Base-by-base conservation (phyloP, 2,888 invertebrate species). In the Nemotelus pantherinus region DNA sequence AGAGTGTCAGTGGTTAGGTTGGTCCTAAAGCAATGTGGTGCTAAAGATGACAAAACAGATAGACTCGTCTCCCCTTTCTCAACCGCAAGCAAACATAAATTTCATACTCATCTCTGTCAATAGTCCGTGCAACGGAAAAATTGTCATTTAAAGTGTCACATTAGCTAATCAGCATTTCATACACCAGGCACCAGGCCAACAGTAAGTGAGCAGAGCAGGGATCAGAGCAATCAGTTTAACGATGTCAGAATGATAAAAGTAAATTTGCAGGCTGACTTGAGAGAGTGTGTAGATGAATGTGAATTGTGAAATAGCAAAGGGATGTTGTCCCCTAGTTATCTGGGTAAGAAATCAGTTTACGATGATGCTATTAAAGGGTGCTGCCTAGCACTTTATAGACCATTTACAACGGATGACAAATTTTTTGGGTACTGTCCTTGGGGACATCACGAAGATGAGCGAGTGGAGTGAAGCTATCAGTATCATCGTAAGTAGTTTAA, bases 351-450 rank as follows among this genome's bases (percentile, higher is more conserved):
- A 74, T 74, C 74, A 74, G 74, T 74, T 74, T 74, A 60, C 60
- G 63, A 63, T 74, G 74, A 74, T 74, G 63, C 47, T 39, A 74
- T 74, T 74, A 74, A 74, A 74, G 74, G 74, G 74, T 74, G 74
- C 74, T 74, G 48, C 60, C 57, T 74, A 74, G 74, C 57, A 63
- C 47, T 74, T 74, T 74, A 57, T 74, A 74, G 74, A 47, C 63
- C 43, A 74, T 74, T 74, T 74, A 48, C 39, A 74, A 58, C 5
- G 48, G 74, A 70, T 9, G 74, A 74, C 74, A 74, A 60, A 44
- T 74, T 63, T 63, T 74, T 39, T 45, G 63, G 50, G 41, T 63
- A 43, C 10, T 70, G 43, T 74, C 74, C 74, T 60, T 74, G 60
- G 74, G 74, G 74, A 72, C 41, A 44, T 5, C 44, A 57, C 41